Conservation (phyloP, 2,113 vertebrate species). For the Lathamus discolor region DNA sequence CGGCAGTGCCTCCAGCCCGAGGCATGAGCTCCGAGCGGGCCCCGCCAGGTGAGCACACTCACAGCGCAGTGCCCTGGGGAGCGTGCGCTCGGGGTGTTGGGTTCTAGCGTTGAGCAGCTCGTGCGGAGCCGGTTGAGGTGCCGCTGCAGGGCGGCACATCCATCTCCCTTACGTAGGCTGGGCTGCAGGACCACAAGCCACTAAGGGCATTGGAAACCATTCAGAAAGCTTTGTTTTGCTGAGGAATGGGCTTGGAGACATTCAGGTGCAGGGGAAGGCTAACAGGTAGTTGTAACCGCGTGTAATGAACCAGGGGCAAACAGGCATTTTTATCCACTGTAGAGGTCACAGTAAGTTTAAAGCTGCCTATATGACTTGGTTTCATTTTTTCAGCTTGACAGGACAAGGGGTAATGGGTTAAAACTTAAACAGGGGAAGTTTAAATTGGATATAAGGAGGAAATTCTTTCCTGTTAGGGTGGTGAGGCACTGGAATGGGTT, state of each 20-base stretch:
- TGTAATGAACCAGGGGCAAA: neutral
- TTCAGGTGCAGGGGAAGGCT: neutral
- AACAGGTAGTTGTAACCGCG: neutral
- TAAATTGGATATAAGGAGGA: no score
- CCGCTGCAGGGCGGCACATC: neutral
- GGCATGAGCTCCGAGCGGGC: neutral
- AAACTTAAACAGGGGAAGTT: no score
- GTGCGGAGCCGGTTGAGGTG: neutral
- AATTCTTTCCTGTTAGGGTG: no score
- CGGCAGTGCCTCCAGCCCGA: neutral
- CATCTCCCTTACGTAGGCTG: neutral
- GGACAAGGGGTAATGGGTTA: no score
- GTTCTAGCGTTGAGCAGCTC: neutral
- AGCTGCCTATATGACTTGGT: neutral
- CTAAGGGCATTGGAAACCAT: neutral
- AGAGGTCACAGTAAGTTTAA: neutral
- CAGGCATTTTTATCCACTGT: neutral
- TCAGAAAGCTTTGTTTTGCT: neutral
- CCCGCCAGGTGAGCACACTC: neutral
- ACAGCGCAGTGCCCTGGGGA: fast-evolving
- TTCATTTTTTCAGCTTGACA: neutral
- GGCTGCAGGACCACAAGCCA: neutral
- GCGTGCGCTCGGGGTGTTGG: fast-evolving
- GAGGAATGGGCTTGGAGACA: neutral
- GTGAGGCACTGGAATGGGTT: no score